phyloP scores from a whole-genome alignment of 2,797 vertebrate species.

The Peromyscus eremicus region DNA sequence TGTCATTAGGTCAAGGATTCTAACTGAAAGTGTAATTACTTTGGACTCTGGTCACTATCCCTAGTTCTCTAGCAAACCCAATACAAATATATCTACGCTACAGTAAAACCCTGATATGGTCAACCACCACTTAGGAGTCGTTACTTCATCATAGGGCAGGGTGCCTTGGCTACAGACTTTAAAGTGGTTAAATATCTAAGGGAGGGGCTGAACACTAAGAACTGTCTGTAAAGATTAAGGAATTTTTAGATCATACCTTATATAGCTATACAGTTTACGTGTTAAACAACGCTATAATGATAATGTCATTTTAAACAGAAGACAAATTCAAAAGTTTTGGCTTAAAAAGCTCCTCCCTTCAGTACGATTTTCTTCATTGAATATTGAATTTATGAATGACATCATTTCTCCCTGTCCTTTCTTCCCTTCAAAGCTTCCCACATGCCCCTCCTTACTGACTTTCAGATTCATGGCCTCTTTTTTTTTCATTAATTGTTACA shows the following conservation, averaged over 20 bases:
- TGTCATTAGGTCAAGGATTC: not conserved
- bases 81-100: not conserved
- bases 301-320: not conserved
- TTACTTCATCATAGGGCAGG: not conserved
- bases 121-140: not conserved
- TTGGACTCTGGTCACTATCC: not conserved
- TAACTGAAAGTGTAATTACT: not conserved
- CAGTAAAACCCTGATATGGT: not conserved
- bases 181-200: not conserved
- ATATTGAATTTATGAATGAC: not conserved
- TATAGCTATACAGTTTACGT: not conserved
- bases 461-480: not conserved
- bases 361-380: not conserved
- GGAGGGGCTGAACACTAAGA: not conserved
- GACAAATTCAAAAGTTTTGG: not conserved
- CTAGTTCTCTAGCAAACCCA: slow-evolving; percentile 11
- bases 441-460: not conserved
- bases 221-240: not conserved
- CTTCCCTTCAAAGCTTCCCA: not conserved
- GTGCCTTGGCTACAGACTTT: not conserved
- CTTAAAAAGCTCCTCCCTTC: not conserved
- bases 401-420: not conserved
- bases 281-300: not conserved
- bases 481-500: not conserved
- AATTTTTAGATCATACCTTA: not conserved